A percentile compares a stretch with the other conserved stretches of the same genome.
Conservation (phyloP, 2,113 vertebrate species). For the Cavia porcellus region DNA sequence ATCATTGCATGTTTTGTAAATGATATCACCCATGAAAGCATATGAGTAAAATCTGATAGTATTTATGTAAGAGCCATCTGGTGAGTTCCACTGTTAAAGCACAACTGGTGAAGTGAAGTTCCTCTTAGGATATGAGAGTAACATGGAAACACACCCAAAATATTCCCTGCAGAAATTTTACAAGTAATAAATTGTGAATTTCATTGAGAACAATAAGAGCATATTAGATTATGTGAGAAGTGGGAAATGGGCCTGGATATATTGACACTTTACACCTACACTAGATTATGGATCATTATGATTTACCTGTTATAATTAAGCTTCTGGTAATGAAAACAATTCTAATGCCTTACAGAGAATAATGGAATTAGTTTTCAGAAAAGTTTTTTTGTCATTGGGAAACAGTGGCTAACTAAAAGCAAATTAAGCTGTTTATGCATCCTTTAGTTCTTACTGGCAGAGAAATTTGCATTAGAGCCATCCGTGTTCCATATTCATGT, state of each 20-base stretch:
- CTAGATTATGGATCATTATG: neutral
- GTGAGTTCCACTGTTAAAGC: neutral
- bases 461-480: neutral
- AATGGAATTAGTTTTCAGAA: neutral
- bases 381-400: neutral
- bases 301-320: neutral
- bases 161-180: neutral
- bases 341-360: neutral
- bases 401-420: neutral
- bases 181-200: neutral
- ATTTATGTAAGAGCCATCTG: neutral
- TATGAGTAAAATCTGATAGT: neutral
- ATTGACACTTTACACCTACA: neutral
- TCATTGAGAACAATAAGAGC: neutral
- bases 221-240: neutral
- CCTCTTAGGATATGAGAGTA: neutral
- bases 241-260: neutral
- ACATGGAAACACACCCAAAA: neutral
- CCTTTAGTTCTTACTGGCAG: neutral
- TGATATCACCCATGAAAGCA: neutral
- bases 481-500: neutral
- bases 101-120: neutral
- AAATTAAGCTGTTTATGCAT: neutral
- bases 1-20: neutral
- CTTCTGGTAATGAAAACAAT: neutral